These are phyloP conservation scores for Diplosoma virens DNA, from an alignment of 23 tunicate genomes.

Conservation along the genomic window DNA sequence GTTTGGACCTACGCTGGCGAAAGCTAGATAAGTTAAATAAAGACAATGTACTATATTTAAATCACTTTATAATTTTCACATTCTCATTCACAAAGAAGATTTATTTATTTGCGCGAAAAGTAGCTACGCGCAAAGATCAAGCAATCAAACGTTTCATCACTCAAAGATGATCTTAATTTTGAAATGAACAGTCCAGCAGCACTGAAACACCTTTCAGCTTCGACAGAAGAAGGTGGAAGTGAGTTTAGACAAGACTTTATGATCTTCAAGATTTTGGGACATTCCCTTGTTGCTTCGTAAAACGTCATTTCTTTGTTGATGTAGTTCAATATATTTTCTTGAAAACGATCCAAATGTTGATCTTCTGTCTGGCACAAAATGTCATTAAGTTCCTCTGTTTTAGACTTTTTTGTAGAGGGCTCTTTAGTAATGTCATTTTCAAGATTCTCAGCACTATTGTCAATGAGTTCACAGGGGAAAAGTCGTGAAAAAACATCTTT, in stretches of 20 bases:
- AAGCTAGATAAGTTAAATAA: too few species aligned
- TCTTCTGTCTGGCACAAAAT: conserved; percentile 1
- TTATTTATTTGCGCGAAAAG: conserved; percentile 13
- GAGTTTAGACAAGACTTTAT: neutral
- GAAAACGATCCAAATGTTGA: neutral
- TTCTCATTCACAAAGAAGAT: neutral
- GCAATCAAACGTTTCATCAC: neutral
- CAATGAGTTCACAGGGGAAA: too few species aligned
- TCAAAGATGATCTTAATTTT: conserved; percentile 1
- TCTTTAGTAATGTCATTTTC: conserved; percentile 5
- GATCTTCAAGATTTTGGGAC: neutral
- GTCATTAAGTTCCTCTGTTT: conserved; percentile 5
- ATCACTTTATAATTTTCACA: too few species aligned
- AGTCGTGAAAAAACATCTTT: too few species aligned
- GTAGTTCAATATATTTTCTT: conserved; percentile 4
- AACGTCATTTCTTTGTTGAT: neutral
- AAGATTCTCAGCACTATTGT: too few species aligned
- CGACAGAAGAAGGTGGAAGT: neutral
- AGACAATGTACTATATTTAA: too few species aligned
- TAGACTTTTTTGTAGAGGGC: too few species aligned
- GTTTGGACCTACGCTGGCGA: too few species aligned
- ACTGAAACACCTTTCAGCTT: conserved; percentile 18
- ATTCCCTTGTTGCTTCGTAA: conserved; percentile 1
- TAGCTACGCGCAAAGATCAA: conserved; percentile 12
- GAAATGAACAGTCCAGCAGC: conserved; percentile 26